A percentile compares a stretch with the other conserved stretches of the same genome.
phyloP scores from a whole-genome alignment of 2,113 vertebrate genomes.

The Gambusia holbrooki region DNA sequence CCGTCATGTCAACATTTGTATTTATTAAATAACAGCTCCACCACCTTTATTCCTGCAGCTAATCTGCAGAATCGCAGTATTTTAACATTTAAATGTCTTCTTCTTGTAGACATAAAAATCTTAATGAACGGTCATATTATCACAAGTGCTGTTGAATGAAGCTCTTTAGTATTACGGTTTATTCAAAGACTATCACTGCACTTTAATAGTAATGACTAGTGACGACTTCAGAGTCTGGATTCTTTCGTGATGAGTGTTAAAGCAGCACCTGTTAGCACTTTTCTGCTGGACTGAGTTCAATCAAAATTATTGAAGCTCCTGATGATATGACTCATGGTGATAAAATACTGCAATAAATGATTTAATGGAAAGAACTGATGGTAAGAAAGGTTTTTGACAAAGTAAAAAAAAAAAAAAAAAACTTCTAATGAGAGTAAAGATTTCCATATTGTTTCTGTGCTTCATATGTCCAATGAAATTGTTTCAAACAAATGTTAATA shows the following conservation, averaged over 20 bases:
- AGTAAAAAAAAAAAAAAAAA: background rate
- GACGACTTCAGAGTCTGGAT: slow-evolving; percentile 43
- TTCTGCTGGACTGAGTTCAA: slow-evolving; percentile 9
- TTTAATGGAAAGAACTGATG: background rate
- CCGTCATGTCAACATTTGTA: background rate
- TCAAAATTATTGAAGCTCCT: slow-evolving; percentile 16
- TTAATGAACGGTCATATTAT: background rate
- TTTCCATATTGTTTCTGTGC: too few species aligned
- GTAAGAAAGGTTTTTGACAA: background rate
- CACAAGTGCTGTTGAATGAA: slow-evolving; percentile 22
- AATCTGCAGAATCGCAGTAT: background rate
- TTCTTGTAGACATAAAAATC: background rate
- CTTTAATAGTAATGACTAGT: slow-evolving; percentile 31
- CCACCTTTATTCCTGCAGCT: background rate
- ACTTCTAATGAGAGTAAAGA: background rate
- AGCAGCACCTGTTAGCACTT: slow-evolving; percentile 55
- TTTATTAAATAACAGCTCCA: background rate
- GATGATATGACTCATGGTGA: slow-evolving; percentile 17
- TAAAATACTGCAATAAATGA: slow-evolving; percentile 24
- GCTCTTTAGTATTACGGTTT: slow-evolving; percentile 29
- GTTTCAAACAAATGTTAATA: too few species aligned
- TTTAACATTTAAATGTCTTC: background rate
- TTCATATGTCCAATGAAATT: too few species aligned
- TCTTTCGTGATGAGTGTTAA: slow-evolving; percentile 52
- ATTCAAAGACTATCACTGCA: slow-evolving; percentile 8